Base-by-base conservation (phyloP, 2,797 vertebrate species). In the Heteromormyrus szaboi region DNA sequence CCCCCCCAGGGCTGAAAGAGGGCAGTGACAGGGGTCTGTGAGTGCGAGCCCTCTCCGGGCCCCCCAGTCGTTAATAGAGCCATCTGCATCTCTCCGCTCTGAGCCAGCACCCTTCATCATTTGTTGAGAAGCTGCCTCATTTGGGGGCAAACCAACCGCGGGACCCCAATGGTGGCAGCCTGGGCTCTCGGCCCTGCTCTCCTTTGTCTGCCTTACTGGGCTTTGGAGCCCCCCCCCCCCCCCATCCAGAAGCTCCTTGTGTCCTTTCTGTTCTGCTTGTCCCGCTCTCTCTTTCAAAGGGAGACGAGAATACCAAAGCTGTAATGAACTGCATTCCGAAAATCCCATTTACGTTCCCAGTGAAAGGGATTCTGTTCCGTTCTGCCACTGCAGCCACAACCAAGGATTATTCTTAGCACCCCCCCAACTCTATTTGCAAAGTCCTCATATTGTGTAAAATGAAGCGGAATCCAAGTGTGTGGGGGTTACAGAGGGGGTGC, bases 61-160 rank as follows among this genome's bases (percentile, higher is more conserved):
- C 59, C 22, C 25, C 62, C 87, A 93, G 92, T 92, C 91, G 94
- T 94, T 93, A 95, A 95, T 92, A 94, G 94, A 94, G 92, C 94
- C 95, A 95, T 96, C 94, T 95, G 94, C 93, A 95, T 94, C 95
- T 93, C 94, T 93, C 92, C 92, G 92, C 94, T 91, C 92, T 90
- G 92, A 92, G 93, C 92, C 89, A 91, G 91, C 93, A 62, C 87
- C 87, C 89, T 89, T 44, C 89, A 89, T 90, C 90, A 87, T 93
- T 94, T 93, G 94, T 93, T 92, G 90, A 90, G 92, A 95, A 93
- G 93, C 87, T 89, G 90, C 93, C 22, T 44, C 92, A 90, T 94
- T 95, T 92, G 93, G 94, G 94, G 92, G 93, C 94, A 95, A 95
- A 95, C 95, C 91, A 90, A 93, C 90, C 92, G 92, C 93, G 95